Evolutionary conservation across 2,113 vertebrate genomes (phyloP).

Genomic region (Plotosus lineatus): DNA sequence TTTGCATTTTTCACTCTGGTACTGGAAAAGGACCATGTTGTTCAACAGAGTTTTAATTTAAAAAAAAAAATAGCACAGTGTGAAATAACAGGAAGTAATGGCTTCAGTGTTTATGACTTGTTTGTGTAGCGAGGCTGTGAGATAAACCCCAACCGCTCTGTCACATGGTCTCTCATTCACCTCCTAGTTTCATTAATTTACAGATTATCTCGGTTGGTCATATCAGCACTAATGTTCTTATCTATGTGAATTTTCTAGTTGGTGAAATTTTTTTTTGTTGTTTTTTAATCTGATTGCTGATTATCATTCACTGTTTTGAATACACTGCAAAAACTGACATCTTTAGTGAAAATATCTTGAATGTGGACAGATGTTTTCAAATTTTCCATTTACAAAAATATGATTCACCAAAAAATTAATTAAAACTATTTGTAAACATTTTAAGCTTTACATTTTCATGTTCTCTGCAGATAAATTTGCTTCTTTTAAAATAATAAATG

Average conservation of each 20-base stretch:
- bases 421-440: too few relatives aligned
- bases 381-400: too few relatives aligned
- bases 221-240: conserved; percentile 21
- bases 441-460: too few relatives aligned
- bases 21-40: conserved; percentile 6
- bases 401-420: too few relatives aligned
- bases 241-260: background rate
- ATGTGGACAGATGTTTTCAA: too few relatives aligned
- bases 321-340: too few relatives aligned
- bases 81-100: conserved; percentile 61
- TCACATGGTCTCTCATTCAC: conserved; percentile 40
- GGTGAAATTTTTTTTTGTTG: too few relatives aligned
- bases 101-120: conserved; percentile 56
- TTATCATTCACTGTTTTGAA: too few relatives aligned
- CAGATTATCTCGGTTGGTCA: conserved; percentile 21
- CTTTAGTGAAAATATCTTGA: too few relatives aligned
- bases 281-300: background rate
- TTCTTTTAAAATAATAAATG: too few relatives aligned
- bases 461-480: too few relatives aligned
- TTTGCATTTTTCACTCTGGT: background rate
- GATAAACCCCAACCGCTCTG: conserved; percentile 39
- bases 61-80: conserved; percentile 45
- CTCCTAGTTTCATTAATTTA: conserved; percentile 45
- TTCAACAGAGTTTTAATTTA: conserved; percentile 29
- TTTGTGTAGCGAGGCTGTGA: conserved; percentile 50